Evolutionary conservation across 2,888 invertebrate species (phyloP).

Genomic region (Sesia bembeciformis): DNA sequence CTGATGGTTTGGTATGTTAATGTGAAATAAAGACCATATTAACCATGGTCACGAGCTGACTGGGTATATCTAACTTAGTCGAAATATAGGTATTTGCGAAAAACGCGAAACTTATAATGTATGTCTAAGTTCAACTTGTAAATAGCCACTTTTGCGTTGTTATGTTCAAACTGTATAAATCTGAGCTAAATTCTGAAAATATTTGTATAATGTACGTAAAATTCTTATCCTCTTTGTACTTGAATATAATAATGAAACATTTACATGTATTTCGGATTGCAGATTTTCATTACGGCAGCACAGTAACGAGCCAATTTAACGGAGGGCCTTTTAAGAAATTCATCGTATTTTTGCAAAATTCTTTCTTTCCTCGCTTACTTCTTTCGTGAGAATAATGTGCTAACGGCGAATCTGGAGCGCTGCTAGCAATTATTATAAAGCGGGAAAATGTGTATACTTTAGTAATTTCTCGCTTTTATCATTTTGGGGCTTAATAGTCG

Average conservation of each 20-base stretch:
- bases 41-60: too few relatives aligned
- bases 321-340: slow-evolving; percentile 17
- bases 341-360: background rate
- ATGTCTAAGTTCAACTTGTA: too few relatives aligned
- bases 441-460: background rate
- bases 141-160: too few relatives aligned
- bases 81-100: too few relatives aligned
- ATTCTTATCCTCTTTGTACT: too few relatives aligned
- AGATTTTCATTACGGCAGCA: slow-evolving; percentile 18
- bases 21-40: too few relatives aligned
- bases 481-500: background rate
- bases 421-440: background rate
- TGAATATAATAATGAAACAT: background rate
- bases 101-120: too few relatives aligned
- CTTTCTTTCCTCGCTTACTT: background rate
- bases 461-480: background rate
- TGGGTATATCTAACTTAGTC: too few relatives aligned
- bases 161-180: too few relatives aligned
- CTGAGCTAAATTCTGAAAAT: too few relatives aligned
- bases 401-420: background rate
- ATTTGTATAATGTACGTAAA: too few relatives aligned
- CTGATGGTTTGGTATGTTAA: too few relatives aligned
- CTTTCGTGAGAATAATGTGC: background rate
- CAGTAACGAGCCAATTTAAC: slow-evolving; percentile 32
- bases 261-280: slow-evolving; percentile 5